Percentiles rank a stretch among this genome's conserved stretches.
These are phyloP conservation scores for Xenops minutus DNA, from an alignment of 2,797 vertebrate species.

Conservation along the genomic window DNA sequence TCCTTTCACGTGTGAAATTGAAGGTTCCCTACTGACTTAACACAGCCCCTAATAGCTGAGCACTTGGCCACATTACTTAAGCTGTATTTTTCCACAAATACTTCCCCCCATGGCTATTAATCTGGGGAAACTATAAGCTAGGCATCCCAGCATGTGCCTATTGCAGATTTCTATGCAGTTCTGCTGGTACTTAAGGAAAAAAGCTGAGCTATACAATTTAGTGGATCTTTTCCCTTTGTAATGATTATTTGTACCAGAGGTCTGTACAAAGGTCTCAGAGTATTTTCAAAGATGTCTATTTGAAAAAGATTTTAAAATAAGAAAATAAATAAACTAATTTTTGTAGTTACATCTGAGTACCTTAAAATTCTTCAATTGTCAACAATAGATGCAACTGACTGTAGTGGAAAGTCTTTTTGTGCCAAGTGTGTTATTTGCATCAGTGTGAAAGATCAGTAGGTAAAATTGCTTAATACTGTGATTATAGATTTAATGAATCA, in stretches of 20 bases:
- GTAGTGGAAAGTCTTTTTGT: not conserved
- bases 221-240: not conserved
- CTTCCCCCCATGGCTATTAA: not conserved
- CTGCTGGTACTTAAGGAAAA: not conserved
- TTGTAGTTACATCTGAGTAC: not conserved
- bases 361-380: not conserved
- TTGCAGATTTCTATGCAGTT: not conserved
- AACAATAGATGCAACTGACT: not conserved
- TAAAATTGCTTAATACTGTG: not conserved
- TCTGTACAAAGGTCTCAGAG: not conserved
- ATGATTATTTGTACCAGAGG: not conserved
- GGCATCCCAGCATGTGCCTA: not conserved
- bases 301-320: not conserved
- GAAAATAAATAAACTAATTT: not conserved
- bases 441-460: not conserved
- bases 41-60: not conserved
- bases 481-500: not conserved
- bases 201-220: not conserved
- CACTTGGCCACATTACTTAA: not conserved
- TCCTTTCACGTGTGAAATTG: conserved; percentile 42
- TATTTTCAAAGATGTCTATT: not conserved
- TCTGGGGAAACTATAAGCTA: not conserved
- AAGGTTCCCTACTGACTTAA: conserved; percentile 13
- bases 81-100: not conserved
- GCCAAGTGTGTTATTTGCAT: not conserved